Base-by-base conservation (phyloP, 2,888 invertebrate species). In the Keiferia lycopersicella region DNA sequence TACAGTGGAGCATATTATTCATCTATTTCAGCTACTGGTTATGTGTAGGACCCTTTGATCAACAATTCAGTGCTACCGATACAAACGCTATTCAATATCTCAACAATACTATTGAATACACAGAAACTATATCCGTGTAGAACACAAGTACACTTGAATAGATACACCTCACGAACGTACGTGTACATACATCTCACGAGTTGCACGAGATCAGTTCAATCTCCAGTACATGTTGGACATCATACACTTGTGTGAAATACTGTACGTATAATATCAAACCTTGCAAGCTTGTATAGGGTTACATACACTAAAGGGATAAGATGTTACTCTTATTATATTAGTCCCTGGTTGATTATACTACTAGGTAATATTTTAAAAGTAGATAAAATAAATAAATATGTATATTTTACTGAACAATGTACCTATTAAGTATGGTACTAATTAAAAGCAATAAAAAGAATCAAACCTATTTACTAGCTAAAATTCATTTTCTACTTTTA, bases 181-280 rank as follows among this genome's bases (percentile, higher is more conserved):
- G 45, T 45, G 45, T 45, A 45, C 45, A 45, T 22, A 26, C 39
- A 20, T 14, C 41, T 4, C 60, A 20, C 60, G 26, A 45, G 45
- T 45, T 45, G n/a, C 2, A 20, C 22, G 41, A n/a, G 22, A 10
- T 38, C 41, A 18, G 60, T 18, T 39, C 14, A 22, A 20, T 14
- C 10, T 22, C 45, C 58, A 45, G 39, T 45, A 60, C 56, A 11
- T 34, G 30, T n/a, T 60, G 16, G n/a, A n/a, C 45, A 41, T 45
- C 45, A 41, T 45, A 45, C 45, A 60, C 60, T 60, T 60, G 60
- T 1, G 45, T 60, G 60, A n/a, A 41, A 45, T 41, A 18, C 12
- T 60, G 60, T 60, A 45, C n/a, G 2, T 22, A 20, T 10, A 34
- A 10, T 10, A 34, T 51, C 4, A 26, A 58, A 18, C 34, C 57